These are phyloP conservation scores for Trypoxylus dichotomus DNA, from an alignment of 1,140 invertebrate genomes.

Conservation along the genomic window DNA sequence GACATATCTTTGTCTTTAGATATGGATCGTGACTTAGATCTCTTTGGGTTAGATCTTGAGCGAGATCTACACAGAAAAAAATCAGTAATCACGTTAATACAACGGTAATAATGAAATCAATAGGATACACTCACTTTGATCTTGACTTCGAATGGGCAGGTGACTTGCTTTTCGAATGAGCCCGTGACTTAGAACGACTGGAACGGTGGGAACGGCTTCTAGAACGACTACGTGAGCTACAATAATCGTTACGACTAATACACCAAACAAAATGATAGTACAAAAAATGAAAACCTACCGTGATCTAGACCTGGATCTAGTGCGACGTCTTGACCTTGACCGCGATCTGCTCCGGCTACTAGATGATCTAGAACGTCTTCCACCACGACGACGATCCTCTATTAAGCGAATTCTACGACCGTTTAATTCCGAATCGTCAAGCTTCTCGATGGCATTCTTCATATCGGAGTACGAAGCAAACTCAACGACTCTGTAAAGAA, in stretches of 20 bases:
- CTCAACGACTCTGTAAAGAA: conserved; percentile 74
- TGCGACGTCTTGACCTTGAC: conserved; percentile 53
- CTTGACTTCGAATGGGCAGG: conserved; percentile 62
- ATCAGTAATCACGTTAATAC: background rate
- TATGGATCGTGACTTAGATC: conserved; percentile 32
- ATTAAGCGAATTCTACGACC: conserved; percentile 71
- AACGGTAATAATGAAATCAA: background rate
- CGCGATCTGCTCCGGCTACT: conserved; percentile 54
- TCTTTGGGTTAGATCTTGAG: conserved; percentile 32
- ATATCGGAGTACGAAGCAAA: conserved; percentile 90
- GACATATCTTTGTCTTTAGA: conserved; percentile 31
- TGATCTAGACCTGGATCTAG: conserved; percentile 45
- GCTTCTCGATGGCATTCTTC: conserved; percentile 92
- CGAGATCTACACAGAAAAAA: conserved; percentile 22
- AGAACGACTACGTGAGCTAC: conserved; percentile 54
- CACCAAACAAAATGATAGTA: background rate
- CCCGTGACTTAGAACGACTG: conserved; percentile 67
- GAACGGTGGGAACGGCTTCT: conserved; percentile 69
- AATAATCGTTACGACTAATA: background rate
- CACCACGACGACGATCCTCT: conserved; percentile 66
- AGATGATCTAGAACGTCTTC: conserved; percentile 50
- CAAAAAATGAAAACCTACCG: conserved; percentile 37
- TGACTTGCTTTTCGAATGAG: conserved; percentile 65
- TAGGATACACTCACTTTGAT: conserved; percentile 52
- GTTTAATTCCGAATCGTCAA: conserved; percentile 94